Percentiles rank a stretch among this genome's conserved stretches.
These are phyloP conservation scores for Colius striatus DNA, from an alignment of 2,113 vertebrate species.

Conservation along the genomic window DNA sequence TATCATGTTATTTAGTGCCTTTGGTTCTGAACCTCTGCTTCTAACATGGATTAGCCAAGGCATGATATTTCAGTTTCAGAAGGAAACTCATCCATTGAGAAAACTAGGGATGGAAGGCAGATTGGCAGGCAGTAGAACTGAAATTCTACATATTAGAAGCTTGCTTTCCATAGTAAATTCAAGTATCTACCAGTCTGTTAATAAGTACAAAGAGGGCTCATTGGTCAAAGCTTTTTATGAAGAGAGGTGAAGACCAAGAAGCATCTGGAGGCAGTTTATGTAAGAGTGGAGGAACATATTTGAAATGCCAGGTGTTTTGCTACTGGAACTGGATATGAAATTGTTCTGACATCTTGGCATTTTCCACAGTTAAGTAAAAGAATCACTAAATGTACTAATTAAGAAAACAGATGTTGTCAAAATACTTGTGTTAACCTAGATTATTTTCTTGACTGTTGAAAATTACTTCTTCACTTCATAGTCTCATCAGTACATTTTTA, in stretches of 20 bases:
- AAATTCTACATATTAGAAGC: not conserved
- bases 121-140: not conserved
- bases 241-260: not conserved
- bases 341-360: not conserved
- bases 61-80: not conserved
- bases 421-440: not conserved
- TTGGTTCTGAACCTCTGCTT: not conserved
- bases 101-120: not conserved
- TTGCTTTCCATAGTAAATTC: not conserved
- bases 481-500: not conserved
- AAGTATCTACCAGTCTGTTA: not conserved
- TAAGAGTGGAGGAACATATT: not conserved
- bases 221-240: not conserved
- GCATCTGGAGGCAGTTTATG: not conserved
- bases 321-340: not conserved
- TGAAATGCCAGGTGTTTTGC: not conserved
- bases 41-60: not conserved
- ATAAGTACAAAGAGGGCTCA: not conserved
- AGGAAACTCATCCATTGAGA: not conserved
- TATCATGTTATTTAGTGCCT: not conserved
- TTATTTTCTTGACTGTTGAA: not conserved
- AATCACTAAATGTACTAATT: not conserved
- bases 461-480: not conserved
- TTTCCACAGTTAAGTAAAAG: not conserved
- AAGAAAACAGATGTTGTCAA: not conserved